Evolutionary conservation across 2,113 vertebrate genomes (phyloP), one percentile per base, ranked within the genome.

Genomic region (Apodemus speciosus): DNA sequence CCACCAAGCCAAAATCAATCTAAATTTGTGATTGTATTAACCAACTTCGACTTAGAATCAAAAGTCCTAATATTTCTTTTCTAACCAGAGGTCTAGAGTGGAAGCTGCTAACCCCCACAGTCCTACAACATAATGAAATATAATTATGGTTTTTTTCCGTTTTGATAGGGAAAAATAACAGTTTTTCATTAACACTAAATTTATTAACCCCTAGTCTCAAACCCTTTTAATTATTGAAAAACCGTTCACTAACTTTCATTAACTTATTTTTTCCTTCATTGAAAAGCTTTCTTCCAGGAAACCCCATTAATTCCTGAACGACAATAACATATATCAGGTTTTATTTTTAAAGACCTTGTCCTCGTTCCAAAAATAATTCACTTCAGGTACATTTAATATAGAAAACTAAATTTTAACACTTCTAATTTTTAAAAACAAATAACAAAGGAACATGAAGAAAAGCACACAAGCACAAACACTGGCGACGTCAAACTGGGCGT

Each of bases 361-460:
- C 4, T 51, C 56, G 56, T 72, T 91, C 43, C 43, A 86, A 76
- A 85, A 88, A 1, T 8, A 38, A 92, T 49, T 81, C 75, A 81
- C 21, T 71, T n/a, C 77, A 90, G 21, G 49, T 53, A 85, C 0
- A 56, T 15, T 43, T 76, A 87, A 79, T 9, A 87, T 2, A 62
- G 18, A 7, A 92, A 92, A 20, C 64, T 46, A 87, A 85, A 81
- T 58, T 64, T 14, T 84, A 85, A 66, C 1, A 38, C 40, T 35
- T 32, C 89, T 85, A 51, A 88, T 85, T 90, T 90, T 85, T 27
- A 88, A 92, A 93, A 77, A 11, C 58, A 94, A 81, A 76, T 43
- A 64, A 5, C 62, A 89, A 89, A 73, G 58, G 85, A 89, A 68
- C 15, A 53, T 1, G 15, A 71, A 89, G 64, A 35, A 75, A 95